Evolutionary conservation across 2,113 vertebrate species (phyloP).

Genomic region (Solea solea): DNA sequence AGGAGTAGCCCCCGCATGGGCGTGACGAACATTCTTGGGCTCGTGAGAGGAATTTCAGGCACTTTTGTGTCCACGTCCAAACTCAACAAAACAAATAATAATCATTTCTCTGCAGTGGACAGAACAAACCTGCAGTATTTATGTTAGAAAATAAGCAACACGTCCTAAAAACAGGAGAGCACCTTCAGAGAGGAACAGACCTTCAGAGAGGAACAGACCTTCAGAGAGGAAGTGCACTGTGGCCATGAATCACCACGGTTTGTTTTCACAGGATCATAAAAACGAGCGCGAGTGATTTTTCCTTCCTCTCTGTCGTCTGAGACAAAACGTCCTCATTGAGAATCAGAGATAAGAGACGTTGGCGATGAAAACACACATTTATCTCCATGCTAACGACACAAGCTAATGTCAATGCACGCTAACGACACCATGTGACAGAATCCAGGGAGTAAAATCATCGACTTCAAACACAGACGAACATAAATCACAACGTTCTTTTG

Average conservation of each 20-base stretch:
- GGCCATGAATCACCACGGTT: slow-evolving; percentile 29
- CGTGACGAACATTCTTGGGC: slow-evolving; percentile 51
- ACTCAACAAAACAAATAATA: slow-evolving; percentile 27
- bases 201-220: not conserved
- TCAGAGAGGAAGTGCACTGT: not conserved
- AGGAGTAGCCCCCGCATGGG: slow-evolving; percentile 51
- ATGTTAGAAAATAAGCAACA: not conserved
- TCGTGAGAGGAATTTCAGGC: slow-evolving; percentile 51
- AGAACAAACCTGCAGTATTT: not conserved
- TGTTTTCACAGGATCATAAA: slow-evolving; percentile 42
- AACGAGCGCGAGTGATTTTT: slow-evolving; percentile 17
- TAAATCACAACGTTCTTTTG: too few species aligned
- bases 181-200: not conserved
- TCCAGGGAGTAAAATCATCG: too few species aligned
- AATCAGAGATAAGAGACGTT: slow-evolving; percentile 20
- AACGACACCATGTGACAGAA: too few species aligned
- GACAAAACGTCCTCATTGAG: slow-evolving; percentile 17
- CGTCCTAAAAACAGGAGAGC: not conserved
- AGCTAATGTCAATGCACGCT: not conserved
- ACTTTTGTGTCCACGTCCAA: slow-evolving; percentile 38
- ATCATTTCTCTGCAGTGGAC: slow-evolving; percentile 2
- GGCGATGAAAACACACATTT: not conserved
- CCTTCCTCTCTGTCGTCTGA: slow-evolving; percentile 40
- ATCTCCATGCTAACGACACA: too few species aligned
- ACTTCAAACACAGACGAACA: too few species aligned